Evolutionary conservation across 2,797 vertebrate genomes (phyloP), one percentile per base, ranked within the genome.

Genomic region (Crax fasciolata): DNA sequence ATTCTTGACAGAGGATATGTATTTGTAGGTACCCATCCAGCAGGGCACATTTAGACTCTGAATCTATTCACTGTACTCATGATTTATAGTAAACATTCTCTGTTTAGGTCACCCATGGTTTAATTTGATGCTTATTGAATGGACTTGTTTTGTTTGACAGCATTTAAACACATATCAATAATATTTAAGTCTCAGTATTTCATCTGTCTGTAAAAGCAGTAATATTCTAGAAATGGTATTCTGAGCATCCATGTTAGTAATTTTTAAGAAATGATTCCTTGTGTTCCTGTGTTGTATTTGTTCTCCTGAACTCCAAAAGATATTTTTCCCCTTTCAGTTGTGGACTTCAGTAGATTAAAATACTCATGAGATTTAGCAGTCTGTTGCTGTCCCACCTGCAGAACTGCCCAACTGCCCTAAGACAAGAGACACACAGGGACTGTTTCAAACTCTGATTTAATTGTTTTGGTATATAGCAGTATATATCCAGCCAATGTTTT

Each of bases 51-150:
- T 78, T 52, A 44, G 35, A 82, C 35, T 51, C 73, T 61, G 21
- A 78, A 91, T 71, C 67, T 51, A 52, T 27, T 39, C 49, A 73
- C 77, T 91, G 49, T 83, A 76, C 44, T 63, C 63, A 46, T 95
- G 94, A 91, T 90, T 91, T 94, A 95, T 89, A 65, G 84, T 23
- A 94, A 88, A 93, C 57, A 58, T 74, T 71, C 38, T 78, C 38
- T 75, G 39, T 85, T 72, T 90, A n/a, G 55, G 76, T 92, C 83
- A 94, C 21, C 55, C 87, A 1, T 70, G n/a, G 35, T 92, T 94
- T 91, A 78, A 87, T 87, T 78, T 84, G 25, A 52, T 91, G 58
- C 32, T 18, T 9, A 0, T 57, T 89, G 76, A 92, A 87, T 25
- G 17, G 46, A 41, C 15, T 81, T 81, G 28, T 48, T 74, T 87